phyloP scores from a whole-genome alignment of 2,888 invertebrate species.

The Byasa hedistus region DNA sequence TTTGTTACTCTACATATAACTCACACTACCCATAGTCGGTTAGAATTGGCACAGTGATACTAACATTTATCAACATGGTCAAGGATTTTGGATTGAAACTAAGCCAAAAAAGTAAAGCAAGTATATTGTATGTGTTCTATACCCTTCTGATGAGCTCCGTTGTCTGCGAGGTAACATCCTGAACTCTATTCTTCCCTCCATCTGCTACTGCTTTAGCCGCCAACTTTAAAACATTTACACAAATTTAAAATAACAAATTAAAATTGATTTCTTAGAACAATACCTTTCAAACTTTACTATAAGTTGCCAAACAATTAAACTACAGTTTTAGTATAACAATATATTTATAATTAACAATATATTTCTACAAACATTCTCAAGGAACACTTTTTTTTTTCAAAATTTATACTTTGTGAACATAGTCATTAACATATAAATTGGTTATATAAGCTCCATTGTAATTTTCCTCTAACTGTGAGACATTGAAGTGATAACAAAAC shows the following conservation, averaged over 20 bases:
- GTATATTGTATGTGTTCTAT: slow-evolving; percentile 11
- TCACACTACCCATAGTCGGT: not conserved
- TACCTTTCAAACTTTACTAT: no score
- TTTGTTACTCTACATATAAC: no score
- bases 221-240: slow-evolving; percentile 43
- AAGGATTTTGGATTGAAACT: slow-evolving; percentile 16
- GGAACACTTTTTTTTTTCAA: no score
- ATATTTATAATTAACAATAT: no score
- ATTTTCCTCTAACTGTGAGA: slow-evolving; percentile 39
- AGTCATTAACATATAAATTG: slow-evolving; percentile 2
- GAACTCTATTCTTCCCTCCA: slow-evolving; percentile 55
- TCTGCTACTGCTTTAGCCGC: slow-evolving; percentile 67
- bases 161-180: slow-evolving; percentile 56
- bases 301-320: no score
- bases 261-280: no score
- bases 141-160: slow-evolving; percentile 59
- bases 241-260: no score
- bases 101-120: slow-evolving; percentile 2
- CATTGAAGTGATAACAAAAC: slow-evolving; percentile 43
- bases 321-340: no score
- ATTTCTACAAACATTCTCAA: no score
- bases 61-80: not conserved
- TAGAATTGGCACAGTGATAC: not conserved
- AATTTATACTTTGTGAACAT: no score
- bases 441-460: slow-evolving; percentile 64